Evolutionary conservation across 2,888 invertebrate genomes (phyloP).

Genomic region (Drosophila mimica): DNA sequence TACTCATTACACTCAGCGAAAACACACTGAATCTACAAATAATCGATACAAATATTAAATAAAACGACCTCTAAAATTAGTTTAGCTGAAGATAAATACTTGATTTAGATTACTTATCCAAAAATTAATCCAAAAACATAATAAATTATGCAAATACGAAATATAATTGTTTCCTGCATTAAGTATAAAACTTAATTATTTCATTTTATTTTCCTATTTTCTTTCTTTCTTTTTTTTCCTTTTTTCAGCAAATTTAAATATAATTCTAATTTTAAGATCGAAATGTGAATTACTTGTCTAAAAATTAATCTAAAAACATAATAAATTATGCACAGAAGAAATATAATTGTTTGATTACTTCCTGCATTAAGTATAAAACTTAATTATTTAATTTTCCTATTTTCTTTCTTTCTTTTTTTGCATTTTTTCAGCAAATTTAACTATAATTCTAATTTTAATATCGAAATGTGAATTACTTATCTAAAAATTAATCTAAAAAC

Average conservation of each 20-base stretch:
- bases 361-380: background rate
- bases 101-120: background rate
- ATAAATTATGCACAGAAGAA: background rate
- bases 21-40: background rate
- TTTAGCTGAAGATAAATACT: background rate
- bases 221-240: background rate
- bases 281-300: background rate
- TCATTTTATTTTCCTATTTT: no score
- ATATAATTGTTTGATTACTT: background rate
- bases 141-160: background rate
- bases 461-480: background rate
- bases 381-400: background rate
- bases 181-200: background rate
- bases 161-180: background rate
- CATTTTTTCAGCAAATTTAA: background rate
- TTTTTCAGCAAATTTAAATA: background rate
- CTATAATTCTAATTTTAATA: background rate
- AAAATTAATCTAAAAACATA: background rate
- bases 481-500: background rate
- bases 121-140: background rate
- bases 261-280: background rate
- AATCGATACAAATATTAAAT: background rate
- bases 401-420: background rate
- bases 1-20: slow-evolving; percentile 36
- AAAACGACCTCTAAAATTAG: background rate